A percentile compares a stretch with the other conserved stretches of the same genome.
These are phyloP conservation scores for Drosophila punjabiensis DNA, from an alignment of 1,140 invertebrate species.

Conservation along the genomic window DNA sequence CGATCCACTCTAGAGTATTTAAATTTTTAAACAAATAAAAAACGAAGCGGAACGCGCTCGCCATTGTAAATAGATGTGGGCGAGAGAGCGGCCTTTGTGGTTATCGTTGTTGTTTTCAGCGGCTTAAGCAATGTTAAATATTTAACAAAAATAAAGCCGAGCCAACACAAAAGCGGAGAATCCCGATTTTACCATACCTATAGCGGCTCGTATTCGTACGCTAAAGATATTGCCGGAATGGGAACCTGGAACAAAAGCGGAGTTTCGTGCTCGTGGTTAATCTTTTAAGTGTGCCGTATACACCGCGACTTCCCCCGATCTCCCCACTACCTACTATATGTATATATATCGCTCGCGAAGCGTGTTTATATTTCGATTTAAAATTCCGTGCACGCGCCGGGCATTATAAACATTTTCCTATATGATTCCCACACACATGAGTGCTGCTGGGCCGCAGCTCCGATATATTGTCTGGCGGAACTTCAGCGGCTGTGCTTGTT, in stretches of 20 bases:
- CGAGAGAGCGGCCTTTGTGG: conserved; percentile 48
- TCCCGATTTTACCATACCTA: conserved; percentile 52
- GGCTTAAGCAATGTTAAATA: conserved; percentile 78
- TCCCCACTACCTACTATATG: not conserved
- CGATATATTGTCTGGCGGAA: conserved; percentile 14
- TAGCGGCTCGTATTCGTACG: not conserved
- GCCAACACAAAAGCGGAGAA: conserved; percentile 58
- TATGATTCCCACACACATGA: conserved; percentile 44
- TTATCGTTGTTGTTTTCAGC: conserved; percentile 60
- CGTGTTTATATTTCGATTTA: conserved; percentile 74
- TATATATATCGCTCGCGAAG: conserved; percentile 12
- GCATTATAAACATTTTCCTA: conserved; percentile 71
- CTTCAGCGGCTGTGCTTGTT: conserved; percentile 51
- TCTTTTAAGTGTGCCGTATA: conserved; percentile 74
- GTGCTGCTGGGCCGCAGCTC: not conserved
- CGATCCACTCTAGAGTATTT: conserved; percentile 19
- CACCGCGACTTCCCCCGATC: conserved; percentile 9
- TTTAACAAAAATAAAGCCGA: conserved; percentile 73
- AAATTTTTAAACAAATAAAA: conserved; percentile 42
- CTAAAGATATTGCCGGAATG: conserved; percentile 30
- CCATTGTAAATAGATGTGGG: conserved; percentile 50
- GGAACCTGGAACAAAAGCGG: conserved; percentile 30
- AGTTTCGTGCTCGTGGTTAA: conserved; percentile 72
- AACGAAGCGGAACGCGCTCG: conserved; percentile 40
- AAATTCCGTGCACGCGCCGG: conserved; percentile 75